These are phyloP conservation scores for Nineta flava DNA, from an alignment of 2,888 invertebrate species.

Conservation along the genomic window DNA sequence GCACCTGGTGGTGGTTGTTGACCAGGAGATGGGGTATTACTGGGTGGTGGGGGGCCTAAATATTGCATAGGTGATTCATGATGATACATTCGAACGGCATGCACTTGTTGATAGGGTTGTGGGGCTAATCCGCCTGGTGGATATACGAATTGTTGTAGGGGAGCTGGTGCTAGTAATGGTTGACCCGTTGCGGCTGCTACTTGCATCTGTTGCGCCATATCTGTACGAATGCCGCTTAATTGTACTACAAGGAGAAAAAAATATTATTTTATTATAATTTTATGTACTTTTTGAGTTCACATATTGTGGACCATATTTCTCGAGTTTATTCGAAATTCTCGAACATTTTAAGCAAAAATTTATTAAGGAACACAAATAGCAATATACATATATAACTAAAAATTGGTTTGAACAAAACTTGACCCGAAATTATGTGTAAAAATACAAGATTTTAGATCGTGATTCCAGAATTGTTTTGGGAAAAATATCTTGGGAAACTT, in stretches of 20 bases:
- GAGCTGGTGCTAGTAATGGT: constrained; percentile 67
- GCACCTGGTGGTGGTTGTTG: constrained; percentile 21
- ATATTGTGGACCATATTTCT: too few species aligned
- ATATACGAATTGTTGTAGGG: constrained; percentile 37
- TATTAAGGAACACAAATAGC: too few species aligned
- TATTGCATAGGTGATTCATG: constrained; percentile 40
- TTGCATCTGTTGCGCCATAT: constrained; percentile 59
- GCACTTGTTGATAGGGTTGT: constrained; percentile 27
- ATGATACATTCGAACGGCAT: constrained; percentile 53
- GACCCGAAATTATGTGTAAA: too few species aligned
- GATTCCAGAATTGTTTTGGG: too few species aligned
- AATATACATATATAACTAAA: too few species aligned
- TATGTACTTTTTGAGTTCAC: too few species aligned
- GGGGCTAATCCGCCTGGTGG: constrained; percentile 24
- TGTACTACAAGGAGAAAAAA: constrained; percentile 25
- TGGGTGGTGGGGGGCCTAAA: constrained; percentile 36
- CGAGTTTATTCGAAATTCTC: too few species aligned
- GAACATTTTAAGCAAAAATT: too few species aligned
- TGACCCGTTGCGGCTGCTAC: constrained; percentile 71
- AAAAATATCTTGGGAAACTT: too few species aligned
- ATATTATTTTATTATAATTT: background rate
- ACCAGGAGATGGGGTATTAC: constrained; percentile 31
- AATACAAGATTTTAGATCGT: too few species aligned
- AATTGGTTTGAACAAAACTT: too few species aligned
- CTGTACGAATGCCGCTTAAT: constrained; percentile 30